Evolutionary conservation across 2,113 vertebrate genomes (phyloP).

Genomic region (Xiphophorus maculatus): DNA sequence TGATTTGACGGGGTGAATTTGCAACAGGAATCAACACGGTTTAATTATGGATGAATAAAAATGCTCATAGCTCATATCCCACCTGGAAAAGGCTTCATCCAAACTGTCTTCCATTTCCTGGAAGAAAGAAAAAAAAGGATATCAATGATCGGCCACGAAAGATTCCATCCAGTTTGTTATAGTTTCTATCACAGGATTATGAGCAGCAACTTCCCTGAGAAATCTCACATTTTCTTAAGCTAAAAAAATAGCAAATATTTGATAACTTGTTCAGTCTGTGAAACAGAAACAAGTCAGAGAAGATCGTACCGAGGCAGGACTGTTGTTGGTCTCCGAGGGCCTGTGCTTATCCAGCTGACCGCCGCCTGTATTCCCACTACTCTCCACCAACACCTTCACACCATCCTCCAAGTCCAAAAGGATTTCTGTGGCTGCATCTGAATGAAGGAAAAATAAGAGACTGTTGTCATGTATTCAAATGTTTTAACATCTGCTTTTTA

Average conservation of each 20-base stretch:
- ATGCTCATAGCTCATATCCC: slow-evolving; percentile 50
- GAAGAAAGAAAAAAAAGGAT: slow-evolving; percentile 2
- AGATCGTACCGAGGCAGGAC: slow-evolving; percentile 83
- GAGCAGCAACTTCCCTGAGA: background rate
- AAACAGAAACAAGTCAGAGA: background rate
- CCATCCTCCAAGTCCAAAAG: slow-evolving; percentile 85
- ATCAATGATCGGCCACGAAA: background rate
- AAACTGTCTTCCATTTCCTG: slow-evolving; percentile 90
- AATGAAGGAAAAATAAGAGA: background rate
- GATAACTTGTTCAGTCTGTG: background rate
- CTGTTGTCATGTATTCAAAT: background rate
- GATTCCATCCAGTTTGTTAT: background rate
- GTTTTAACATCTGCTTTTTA: no score
- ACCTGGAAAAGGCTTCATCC: slow-evolving; percentile 97
- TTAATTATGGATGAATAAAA: slow-evolving; percentile 4
- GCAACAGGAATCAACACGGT: slow-evolving; percentile 9
- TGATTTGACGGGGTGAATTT: slow-evolving; percentile 11
- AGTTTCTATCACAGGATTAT: background rate
- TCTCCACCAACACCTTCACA: slow-evolving; percentile 64
- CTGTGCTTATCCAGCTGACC: slow-evolving; percentile 65
- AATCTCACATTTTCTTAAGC: background rate
- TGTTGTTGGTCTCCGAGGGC: slow-evolving; percentile 71
- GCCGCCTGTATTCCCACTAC: slow-evolving; percentile 59
- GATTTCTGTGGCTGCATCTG: slow-evolving; percentile 84
- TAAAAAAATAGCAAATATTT: background rate